Base-by-base conservation (phyloP, 2,888 invertebrate species). In the Malachius bipustulatus region DNA sequence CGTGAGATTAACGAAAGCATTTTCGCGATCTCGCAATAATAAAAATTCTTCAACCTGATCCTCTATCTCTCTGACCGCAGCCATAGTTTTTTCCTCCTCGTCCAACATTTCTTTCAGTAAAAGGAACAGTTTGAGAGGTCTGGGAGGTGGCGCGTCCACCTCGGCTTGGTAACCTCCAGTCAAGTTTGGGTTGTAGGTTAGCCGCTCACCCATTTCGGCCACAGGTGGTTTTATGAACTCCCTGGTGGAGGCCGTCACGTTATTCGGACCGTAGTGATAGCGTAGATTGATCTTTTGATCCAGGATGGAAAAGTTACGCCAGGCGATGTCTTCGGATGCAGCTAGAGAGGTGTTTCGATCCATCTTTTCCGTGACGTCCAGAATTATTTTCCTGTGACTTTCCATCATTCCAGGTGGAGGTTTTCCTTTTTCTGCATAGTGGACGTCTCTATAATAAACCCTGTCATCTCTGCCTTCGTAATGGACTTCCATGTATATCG, bases 81-180 rank as follows among this genome's bases (percentile, higher is more conserved):
- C 69, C 36, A 69, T 59, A 1, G 71, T 66, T 2, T 57, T 56
- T 37, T 76, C 71, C 52, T 84, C 83, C 34, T 66, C 66, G 1
- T 64, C 63, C 37, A 84, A 62, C 50, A 77, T 75, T 1, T 68
- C 62, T 42, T 77, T 67, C 1, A 83, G 61, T 1, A 75, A 58
- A 41, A 70, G 64, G 55, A 76, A 82, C 2, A 83, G 52, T 47
- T 76, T 67, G 2, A 80, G 56, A n/a, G 72, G 66, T 9, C 76
- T 72, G 0, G 75, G 71, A 0, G 64, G 66, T 15, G 64, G 66
- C 0, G 69, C 71, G 8, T 65, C 62, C 0, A 76, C 70, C 46
- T 81, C 75, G 0, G 81, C 81, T 49, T 75, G 71, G 49, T 81
- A 83, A 19, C 74, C 73, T 12, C 69, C 65, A 1, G 75, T 77